Base-by-base conservation (phyloP, 2,113 vertebrate species). In the Pelvicachromis taeniatus region DNA sequence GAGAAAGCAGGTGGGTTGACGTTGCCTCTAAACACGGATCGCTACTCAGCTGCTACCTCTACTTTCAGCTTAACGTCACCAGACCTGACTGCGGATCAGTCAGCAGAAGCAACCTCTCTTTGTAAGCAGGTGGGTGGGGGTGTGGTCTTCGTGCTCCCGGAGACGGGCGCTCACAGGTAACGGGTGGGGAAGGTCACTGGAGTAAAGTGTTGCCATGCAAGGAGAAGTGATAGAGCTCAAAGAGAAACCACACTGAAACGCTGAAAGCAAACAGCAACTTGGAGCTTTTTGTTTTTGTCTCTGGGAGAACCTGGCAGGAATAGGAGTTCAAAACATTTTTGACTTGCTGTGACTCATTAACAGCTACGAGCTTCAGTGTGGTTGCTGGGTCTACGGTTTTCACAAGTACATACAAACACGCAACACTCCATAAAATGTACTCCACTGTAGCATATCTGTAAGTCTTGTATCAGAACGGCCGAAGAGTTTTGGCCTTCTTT, bases 361-460 rank as follows among this genome's bases (percentile, higher is more conserved):
- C 58, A n/a, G 11, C 35, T 50, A 23, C 84, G 50, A 83, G 85
- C 78, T 92, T 94, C 86, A 89, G 89, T 91, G 93, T 95, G 93
- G 89, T 90, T 84, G 73, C 87, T 83, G 80, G 79, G 9, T 81
- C 17, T 35, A 78, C 19, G 4, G 13, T 35, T 55, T 54, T 79
- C 75, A 83, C 85, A 83, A 75, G 26, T 14, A 29, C 19, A 81
- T 75, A 87, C 54, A 82, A 45, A 79, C 38, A 82, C 54, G 81
- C 58, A 48, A 63, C 77, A 59, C 61, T 68, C 6, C 13, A 33
- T 6, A 14, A 58, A 40, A 40, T 7, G 59, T 14, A 55, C 9
- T 53, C 26, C 56, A 35, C 8, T 26, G 59, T 81, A 77, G 10
- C n/a, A 50, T 3, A 19, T 35, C 26, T 31, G 19, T n/a, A 75